Conservation (phyloP, 2,113 vertebrate genomes). For the Saccopteryx bilineata region DNA sequence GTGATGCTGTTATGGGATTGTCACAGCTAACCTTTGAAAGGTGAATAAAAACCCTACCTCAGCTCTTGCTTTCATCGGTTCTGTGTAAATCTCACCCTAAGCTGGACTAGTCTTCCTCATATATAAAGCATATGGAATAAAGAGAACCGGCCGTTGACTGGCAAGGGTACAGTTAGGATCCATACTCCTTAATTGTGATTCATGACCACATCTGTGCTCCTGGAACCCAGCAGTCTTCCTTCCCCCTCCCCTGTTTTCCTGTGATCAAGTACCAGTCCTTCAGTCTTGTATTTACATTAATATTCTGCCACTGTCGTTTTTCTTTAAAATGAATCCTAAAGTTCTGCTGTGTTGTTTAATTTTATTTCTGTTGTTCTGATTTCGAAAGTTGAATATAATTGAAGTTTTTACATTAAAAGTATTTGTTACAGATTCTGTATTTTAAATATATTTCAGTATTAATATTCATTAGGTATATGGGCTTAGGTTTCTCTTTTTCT, state of each 20-base stretch:
- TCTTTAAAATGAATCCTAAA: neutral
- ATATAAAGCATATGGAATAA: conserved; percentile 45
- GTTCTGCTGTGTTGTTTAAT: neutral
- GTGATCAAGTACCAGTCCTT: neutral
- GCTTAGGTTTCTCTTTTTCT: conserved; percentile 35
- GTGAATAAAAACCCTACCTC: neutral
- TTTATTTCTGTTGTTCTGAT: neutral
- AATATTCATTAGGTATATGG: neutral
- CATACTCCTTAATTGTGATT: neutral
- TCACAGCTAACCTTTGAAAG: conserved; percentile 27
- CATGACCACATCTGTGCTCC: neutral
- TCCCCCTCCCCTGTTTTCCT: neutral
- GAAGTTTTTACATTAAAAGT: neutral
- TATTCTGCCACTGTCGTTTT: neutral
- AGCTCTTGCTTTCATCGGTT: neutral
- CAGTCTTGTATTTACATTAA: neutral
- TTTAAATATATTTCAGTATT: conserved; percentile 20
- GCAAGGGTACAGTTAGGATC: neutral
- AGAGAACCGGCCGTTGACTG: conserved; percentile 8
- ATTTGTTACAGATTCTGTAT: neutral
- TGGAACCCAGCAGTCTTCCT: neutral
- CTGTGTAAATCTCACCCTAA: neutral
- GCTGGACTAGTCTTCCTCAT: neutral
- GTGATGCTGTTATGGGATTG: neutral
- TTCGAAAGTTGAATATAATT: conserved; percentile 35